Evolutionary conservation across 2,113 vertebrate genomes (phyloP), one percentile per base, ranked within the genome.

Genomic region (Promerops cafer): DNA sequence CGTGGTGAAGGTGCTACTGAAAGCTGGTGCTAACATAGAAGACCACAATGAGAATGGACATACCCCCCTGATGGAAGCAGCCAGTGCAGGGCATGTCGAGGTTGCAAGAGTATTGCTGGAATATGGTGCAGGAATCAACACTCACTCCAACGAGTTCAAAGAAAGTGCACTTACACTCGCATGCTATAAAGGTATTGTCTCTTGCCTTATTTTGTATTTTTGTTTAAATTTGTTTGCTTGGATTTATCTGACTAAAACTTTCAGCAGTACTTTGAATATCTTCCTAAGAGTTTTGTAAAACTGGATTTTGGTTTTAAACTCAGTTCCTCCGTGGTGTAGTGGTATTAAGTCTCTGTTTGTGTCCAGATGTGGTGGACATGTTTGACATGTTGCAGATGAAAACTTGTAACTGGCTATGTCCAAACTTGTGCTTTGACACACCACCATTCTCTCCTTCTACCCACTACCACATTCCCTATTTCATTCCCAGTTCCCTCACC

Each of bases 41-140:
- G 99, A 99, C 98, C 99, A 99, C 98, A 99, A 99, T 82, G 99
- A 99, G 98, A 99, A 99, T 24, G 99, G 99, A 79, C 99, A 99
- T 96, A 99, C 99, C 7, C 99, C 99, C 47, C 98, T 99, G 72
- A 99, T 99, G 99, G 99, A 99, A 98, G 99, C 99, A 28, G 99
- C 99, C 95, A 99, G 99, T 81, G 99, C 99, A 45, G 99, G 99
- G 82, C 99, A 99, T 52, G 99, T 99, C 39, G 99, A 99, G 94
- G 99, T 99, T 89, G 99, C 99, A 75, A 98, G 99, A 97, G 98
- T 99, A 77, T 99, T 99, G 76, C 98, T 99, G 97, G 99, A 99
- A 97, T 99, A 99, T 45, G 99, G 99, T 79, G 99, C 99, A 84
- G 99, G 99, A 97, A 99, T 99, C 98, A 99, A 99, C 97, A 99